Base-by-base conservation (phyloP, 2,888 invertebrate species). In the Copidosoma aretas region DNA sequence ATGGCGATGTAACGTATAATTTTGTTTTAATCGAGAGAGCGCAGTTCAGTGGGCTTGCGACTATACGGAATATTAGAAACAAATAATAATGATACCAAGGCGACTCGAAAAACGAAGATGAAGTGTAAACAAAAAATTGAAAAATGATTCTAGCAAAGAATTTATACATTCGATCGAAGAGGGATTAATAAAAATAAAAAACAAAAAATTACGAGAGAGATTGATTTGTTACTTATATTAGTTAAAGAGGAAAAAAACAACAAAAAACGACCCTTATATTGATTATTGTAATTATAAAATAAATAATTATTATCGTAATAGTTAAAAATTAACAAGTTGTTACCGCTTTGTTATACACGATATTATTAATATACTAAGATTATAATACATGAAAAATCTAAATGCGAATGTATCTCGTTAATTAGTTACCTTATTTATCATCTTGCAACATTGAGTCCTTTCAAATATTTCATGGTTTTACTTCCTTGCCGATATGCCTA, bases 281-380 rank as follows among this genome's bases (percentile, higher is more conserved):
- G 79, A 79, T 82, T 80, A 82, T 78, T 79, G 81, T 82, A 81
- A 81, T 81, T 81, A 81, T 81, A 79, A 79, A 80, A 76, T 77
- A 80, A 82, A 76, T 77, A 79, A 82, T 82, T 81, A 82, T 80
- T 81, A 82, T 77, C 80, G 78, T 81, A 81, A 82, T 82, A 82
- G 82, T 81, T 82, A 72, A 81, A 80, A 80, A 82, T 82, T 80
- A 81, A 82, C 81, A 82, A 82, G 81, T 82, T 82, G 82, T 82
- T 82, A 81, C 81, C 80, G 82, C 82, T 82, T 82, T 82, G 82
- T 82, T 82, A 82, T 82, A 82, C 82, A 82, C 81, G 78, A 82
- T 82, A 81, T 81, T 81, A 82, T 82, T 82, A 82, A 81, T 81
- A 81, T 80, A 81, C 75, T 81, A 82, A 81, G 77, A 82, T 80